These are phyloP conservation scores for Chelonus formosanus DNA, from an alignment of 2,888 invertebrate species.

Conservation along the genomic window DNA sequence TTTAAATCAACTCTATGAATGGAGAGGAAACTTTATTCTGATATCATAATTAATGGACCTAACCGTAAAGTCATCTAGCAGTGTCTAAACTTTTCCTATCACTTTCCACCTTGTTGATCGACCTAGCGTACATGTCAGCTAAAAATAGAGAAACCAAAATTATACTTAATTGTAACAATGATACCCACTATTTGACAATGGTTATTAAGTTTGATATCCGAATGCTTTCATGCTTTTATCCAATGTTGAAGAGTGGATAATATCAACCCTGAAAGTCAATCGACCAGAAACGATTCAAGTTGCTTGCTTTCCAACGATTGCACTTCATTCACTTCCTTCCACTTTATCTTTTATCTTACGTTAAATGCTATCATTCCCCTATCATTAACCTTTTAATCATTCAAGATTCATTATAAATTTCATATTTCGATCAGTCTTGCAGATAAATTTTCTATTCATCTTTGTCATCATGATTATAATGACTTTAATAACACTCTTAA, in stretches of 20 bases:
- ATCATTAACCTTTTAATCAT: slow-evolving; percentile 3
- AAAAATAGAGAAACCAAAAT: too few species aligned
- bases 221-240: slow-evolving; percentile 39
- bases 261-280: slow-evolving; percentile 51
- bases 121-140: too few species aligned
- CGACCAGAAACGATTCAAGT: slow-evolving; percentile 51
- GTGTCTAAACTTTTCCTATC: too few species aligned
- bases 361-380: neutral
- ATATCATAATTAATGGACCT: too few species aligned
- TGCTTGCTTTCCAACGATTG: slow-evolving; percentile 28
- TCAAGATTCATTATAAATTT: slow-evolving; percentile 4
- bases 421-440: neutral
- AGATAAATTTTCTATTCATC: neutral
- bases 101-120: too few species aligned
- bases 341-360: neutral
- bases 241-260: slow-evolving; percentile 49
- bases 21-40: too few species aligned
- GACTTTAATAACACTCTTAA: neutral
- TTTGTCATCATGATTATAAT: neutral
- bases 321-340: slow-evolving; percentile 11
- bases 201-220: slow-evolving; percentile 43
- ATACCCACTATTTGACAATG: slow-evolving; percentile 44
- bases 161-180: too few species aligned
- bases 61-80: too few species aligned
- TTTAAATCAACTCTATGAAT: too few species aligned